Percentiles rank a stretch among this genome's conserved stretches.
Evolutionary conservation across 2,113 vertebrate genomes (phyloP).

Genomic region (Acanthisitta chloris): DNA sequence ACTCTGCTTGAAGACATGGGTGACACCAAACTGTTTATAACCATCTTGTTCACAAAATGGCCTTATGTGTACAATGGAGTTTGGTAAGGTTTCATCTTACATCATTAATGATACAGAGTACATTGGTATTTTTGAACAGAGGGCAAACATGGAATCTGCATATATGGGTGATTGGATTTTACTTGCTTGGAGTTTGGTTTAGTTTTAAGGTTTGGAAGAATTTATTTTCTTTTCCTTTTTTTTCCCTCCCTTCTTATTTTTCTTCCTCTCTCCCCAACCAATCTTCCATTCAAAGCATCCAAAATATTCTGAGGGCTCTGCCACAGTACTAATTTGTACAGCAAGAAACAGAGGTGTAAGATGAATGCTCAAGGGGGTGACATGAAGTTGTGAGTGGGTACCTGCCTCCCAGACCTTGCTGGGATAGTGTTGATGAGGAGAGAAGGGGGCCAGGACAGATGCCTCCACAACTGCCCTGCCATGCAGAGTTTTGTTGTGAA

Average conservation of each 20-base stretch:
- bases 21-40: neutral
- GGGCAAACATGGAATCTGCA: neutral
- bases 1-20: neutral
- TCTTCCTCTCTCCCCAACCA: rapidly evolving
- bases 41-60: neutral
- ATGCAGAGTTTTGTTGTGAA: neutral
- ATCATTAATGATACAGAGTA: neutral
- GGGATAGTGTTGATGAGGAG: neutral
- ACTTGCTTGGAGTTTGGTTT: neutral
- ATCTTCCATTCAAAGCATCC: neutral
- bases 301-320: neutral
- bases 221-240: neutral
- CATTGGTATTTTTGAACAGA: neutral
- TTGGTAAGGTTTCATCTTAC: neutral
- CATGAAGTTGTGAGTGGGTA: rapidly evolving
- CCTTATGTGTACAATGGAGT: neutral
- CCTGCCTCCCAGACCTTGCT: neutral
- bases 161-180: neutral
- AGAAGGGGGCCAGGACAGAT: neutral
- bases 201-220: neutral
- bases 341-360: neutral
- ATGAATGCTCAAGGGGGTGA: neutral
- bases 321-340: neutral
- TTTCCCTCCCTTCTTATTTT: no score
- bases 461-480: neutral